phyloP scores from a whole-genome alignment of 2,888 invertebrate species.

The Erannis defoliaria region DNA sequence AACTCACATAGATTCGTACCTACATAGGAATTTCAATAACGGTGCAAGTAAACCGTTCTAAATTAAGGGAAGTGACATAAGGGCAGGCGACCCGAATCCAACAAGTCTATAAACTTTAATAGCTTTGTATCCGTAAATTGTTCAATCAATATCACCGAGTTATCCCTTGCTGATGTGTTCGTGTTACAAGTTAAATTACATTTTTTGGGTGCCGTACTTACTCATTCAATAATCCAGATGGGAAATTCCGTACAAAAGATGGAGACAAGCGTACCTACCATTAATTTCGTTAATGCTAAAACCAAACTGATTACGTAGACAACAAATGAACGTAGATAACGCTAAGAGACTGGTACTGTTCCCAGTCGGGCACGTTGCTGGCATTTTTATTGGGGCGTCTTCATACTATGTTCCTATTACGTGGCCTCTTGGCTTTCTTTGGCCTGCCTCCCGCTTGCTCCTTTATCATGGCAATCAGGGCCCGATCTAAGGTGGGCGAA shows the following conservation, averaged over 20 bases:
- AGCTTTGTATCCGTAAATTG: slow-evolving; percentile 39
- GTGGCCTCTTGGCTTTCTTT: neutral
- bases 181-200: slow-evolving; percentile 15
- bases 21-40: slow-evolving; percentile 17
- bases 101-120: slow-evolving; percentile 47
- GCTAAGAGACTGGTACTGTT: slow-evolving; percentile 15
- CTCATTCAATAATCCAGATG: too few relatives aligned
- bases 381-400: slow-evolving; percentile 6
- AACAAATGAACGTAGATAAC: slow-evolving; percentile 16
- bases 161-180: slow-evolving; percentile 19
- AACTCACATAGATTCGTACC: neutral
- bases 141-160: slow-evolving; percentile 26
- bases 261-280: neutral
- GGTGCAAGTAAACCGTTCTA: slow-evolving; percentile 16
- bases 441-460: too few relatives aligned
- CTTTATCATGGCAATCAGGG: too few relatives aligned
- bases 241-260: neutral
- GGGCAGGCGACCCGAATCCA: slow-evolving; percentile 46
- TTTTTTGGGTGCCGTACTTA: neutral
- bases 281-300: slow-evolving; percentile 7
- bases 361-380: slow-evolving; percentile 7
- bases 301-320: slow-evolving; percentile 11
- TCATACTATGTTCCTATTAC: neutral
- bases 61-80: slow-evolving; percentile 34
- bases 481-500: too few relatives aligned